Base-by-base conservation (phyloP, 2,113 vertebrate genomes). In the Poeciliopsis turrubarensis region DNA sequence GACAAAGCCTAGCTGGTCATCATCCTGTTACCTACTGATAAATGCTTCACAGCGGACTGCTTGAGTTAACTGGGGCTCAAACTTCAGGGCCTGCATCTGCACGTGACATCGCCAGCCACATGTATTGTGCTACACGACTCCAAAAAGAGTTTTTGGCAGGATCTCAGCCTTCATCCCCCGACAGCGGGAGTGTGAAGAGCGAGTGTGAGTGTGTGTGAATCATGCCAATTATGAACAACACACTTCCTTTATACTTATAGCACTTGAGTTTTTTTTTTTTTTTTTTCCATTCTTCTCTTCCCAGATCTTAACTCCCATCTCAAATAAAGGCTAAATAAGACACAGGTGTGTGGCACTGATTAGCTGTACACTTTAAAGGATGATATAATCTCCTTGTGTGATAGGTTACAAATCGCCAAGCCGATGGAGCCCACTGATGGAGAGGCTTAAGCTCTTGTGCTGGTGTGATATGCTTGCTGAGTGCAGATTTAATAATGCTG, bases 401-500 rank as follows among this genome's bases (percentile, higher is more conserved):
- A 96, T 95, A 95, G 95, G 95, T 96, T 95, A 95, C 96, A 96
- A 95, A 95, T 95, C 95, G 94, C 94, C 82, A 60, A 87, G 75
- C 94, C 95, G 89, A 94, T 91, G 90, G 93, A 88, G 84, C 84
- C 84, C 85, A 77, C 79, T 80, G 92, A 88, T 87, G 85, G 87
- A 87, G 84, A 95, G 91, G 93, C 95, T 92, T 89, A 94, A 89
- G 94, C 95, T 95, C 89, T 91, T 54, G 76, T 83, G 81, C 89
- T 84, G 95, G 96, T 96, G 95, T 93, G 96, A 97, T 96, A 95
- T 94, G 95, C 96, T 95, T 80, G 85, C 90, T 79, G 86, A 93
- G 91, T 90, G 90, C 95, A 97, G 97, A 97, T 96, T 97, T 97
- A 98, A 98, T 97, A 96, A 96, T 95, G 95, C 83, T 94, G 95